Evolutionary conservation across 1,140 invertebrate genomes (phyloP).

Genomic region (Calephelis virginiensis): DNA sequence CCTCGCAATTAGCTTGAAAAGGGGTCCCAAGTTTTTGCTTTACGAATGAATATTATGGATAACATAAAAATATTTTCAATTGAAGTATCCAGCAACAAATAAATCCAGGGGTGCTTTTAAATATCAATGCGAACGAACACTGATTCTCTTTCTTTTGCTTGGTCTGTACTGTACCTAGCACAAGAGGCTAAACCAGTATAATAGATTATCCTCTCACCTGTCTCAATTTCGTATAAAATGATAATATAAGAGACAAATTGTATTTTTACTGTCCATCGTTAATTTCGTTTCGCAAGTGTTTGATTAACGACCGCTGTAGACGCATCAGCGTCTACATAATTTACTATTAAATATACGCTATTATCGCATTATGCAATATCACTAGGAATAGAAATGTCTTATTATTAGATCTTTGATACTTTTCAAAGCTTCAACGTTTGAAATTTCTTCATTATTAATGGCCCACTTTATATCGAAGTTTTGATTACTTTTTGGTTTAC

Average conservation of each 20-base stretch:
- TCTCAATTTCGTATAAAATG: neutral
- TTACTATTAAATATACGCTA: conserved; percentile 19
- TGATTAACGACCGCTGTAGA: conserved; percentile 8
- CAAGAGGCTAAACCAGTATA: too few species aligned
- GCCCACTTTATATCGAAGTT: conserved; percentile 17
- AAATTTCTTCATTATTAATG: conserved; percentile 28
- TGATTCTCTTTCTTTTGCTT: too few species aligned
- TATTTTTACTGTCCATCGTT: neutral
- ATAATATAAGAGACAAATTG: neutral
- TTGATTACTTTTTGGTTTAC: neutral
- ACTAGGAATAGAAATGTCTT: conserved; percentile 36
- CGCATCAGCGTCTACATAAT: conserved; percentile 12
- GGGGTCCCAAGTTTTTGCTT: too few species aligned
- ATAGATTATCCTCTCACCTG: too few species aligned
- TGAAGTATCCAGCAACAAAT: too few species aligned
- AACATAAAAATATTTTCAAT: too few species aligned
- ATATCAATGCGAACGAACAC: too few species aligned
- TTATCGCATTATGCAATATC: conserved; percentile 35
- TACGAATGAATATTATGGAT: too few species aligned
- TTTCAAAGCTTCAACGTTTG: conserved; percentile 33
- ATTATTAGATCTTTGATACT: conserved; percentile 45
- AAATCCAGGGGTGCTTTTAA: too few species aligned
- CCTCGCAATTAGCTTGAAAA: too few species aligned
- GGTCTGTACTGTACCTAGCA: too few species aligned
- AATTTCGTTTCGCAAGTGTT: conserved; percentile 10